Evolutionary conservation across 2,888 invertebrate genomes (phyloP), one percentile per base, ranked within the genome.

Genomic region (Eupithecia inturbata): DNA sequence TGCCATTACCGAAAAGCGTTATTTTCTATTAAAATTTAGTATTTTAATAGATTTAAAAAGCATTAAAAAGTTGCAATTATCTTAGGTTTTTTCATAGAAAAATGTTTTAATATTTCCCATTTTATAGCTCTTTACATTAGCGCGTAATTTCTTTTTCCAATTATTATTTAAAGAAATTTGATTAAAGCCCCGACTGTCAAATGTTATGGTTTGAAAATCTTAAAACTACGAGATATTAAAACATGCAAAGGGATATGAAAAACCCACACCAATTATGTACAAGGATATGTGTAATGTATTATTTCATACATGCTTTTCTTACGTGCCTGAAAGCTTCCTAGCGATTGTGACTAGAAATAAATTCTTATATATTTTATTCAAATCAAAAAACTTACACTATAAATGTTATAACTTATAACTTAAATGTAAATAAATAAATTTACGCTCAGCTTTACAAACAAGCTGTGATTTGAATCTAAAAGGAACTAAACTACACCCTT

Each of bases 301-400:
- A 91, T 89, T 91, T 89, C 93, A 93, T 92, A 94, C 94, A 94
- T 93, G 94, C 94, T 92, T 91, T 87, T 53, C 53, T 68, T 73
- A 69, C 72, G 66, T 73, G 90, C 89, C 87, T 93, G 94, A 94
- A 94, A 94, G 93, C 94, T 92, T 92, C 91, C 86, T 89, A 90
- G 78, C 89, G 94, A 94, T 94, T 94, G 94, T 94, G 94, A 93
- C 87, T 79, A 78, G 67, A 77, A 68, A 70, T 70, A 78, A 78
- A 79, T 82, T 85, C 80, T 84, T 86, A 88, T 85, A 85, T 79
- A 75, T 85, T 93, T 92, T 92, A 92, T 92, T 92, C 72, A 81
- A 82, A 82, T 78, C 85, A 82, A 82, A 84, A 77, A 83, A 81
- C 79, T 79, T 78, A 81, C 62, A 74, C 84, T 86, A 91, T 33